Evolutionary conservation across 2,797 vertebrate genomes (phyloP).

Genomic region (Periophthalmus magnuspinnatus): DNA sequence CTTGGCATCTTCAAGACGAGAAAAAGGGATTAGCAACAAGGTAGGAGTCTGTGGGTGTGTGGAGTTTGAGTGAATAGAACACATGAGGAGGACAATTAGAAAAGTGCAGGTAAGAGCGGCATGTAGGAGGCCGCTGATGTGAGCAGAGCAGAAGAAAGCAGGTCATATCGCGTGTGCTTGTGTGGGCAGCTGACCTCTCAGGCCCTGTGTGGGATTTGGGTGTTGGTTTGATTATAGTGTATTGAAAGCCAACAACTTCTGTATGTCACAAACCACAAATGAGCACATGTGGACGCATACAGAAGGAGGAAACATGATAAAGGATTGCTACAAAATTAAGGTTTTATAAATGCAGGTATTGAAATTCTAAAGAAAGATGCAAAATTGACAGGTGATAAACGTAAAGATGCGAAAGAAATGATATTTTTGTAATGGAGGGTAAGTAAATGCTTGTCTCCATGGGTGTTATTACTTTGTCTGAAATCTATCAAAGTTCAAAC

Average conservation of each 20-base stretch:
- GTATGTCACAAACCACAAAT: slow-evolving; percentile 55
- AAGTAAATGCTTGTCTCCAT: too few species aligned
- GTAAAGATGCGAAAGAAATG: too few species aligned
- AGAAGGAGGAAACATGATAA: slow-evolving; percentile 20
- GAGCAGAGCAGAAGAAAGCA: slow-evolving; percentile 20
- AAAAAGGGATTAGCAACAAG: slow-evolving; percentile 34
- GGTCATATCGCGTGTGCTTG: slow-evolving; percentile 18
- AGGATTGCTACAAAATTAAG: not conserved
- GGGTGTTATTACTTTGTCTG: too few species aligned
- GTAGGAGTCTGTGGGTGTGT: slow-evolving; percentile 49
- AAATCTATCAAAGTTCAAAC: too few species aligned
- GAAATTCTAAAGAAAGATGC: not conserved
- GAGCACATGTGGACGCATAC: slow-evolving; percentile 52
- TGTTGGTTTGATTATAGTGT: slow-evolving; percentile 76
- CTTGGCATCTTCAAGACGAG: slow-evolving; percentile 31
- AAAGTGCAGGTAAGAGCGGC: slow-evolving; percentile 49
- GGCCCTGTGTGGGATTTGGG: slow-evolving; percentile 71
- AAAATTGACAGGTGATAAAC: not conserved
- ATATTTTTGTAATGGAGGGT: too few species aligned
- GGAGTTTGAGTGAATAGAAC: slow-evolving; percentile 44
- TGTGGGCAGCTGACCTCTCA: slow-evolving; percentile 62
- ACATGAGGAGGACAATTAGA: slow-evolving; percentile 56
- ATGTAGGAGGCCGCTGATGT: slow-evolving; percentile 34
- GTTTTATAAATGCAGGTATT: too few species aligned
- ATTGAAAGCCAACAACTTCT: slow-evolving; percentile 59